Evolutionary conservation across 2,888 invertebrate genomes (phyloP).

Genomic region (Apantesis nais): DNA sequence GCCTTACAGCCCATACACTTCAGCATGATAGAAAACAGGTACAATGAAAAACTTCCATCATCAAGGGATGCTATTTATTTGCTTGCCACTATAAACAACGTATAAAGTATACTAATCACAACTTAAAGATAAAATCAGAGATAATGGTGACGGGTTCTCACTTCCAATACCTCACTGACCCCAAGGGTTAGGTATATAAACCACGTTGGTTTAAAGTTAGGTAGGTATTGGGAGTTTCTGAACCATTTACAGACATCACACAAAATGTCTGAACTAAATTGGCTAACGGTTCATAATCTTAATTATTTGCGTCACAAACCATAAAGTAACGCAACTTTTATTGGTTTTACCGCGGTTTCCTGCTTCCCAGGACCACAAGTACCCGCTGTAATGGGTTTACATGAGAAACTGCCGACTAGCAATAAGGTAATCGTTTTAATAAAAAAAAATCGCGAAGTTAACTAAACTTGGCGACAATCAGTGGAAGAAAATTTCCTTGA

Average conservation of each 20-base stretch:
- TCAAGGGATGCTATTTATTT: slow-evolving; percentile 39
- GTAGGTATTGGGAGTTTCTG: slow-evolving; percentile 25
- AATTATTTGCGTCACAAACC: slow-evolving; percentile 1
- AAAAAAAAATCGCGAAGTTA: not conserved
- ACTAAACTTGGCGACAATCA: not conserved
- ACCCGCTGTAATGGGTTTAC: not conserved
- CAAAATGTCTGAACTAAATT: slow-evolving; percentile 2
- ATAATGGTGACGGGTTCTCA: slow-evolving; percentile 29
- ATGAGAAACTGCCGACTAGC: slow-evolving; percentile 1
- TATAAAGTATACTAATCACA: slow-evolving; percentile 39
- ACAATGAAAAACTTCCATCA: slow-evolving; percentile 39
- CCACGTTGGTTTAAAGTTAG: slow-evolving; percentile 21
- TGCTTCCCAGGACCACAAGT: slow-evolving; percentile 1
- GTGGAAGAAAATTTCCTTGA: not conserved
- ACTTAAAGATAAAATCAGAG: slow-evolving; percentile 36
- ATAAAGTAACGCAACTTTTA: not conserved
- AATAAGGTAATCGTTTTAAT: not conserved
- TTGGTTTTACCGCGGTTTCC: slow-evolving; percentile 14
- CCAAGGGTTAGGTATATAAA: slow-evolving; percentile 29
- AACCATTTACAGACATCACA: slow-evolving; percentile 14
- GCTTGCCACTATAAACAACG: slow-evolving; percentile 33
- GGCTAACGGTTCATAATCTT: not conserved
- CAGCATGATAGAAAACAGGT: slow-evolving; percentile 15
- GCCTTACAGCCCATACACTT: slow-evolving; percentile 22
- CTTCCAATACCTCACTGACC: slow-evolving; percentile 20